These are phyloP conservation scores for Chloroceryle aenea DNA, from an alignment of 2,113 vertebrate genomes.

Conservation along the genomic window DNA sequence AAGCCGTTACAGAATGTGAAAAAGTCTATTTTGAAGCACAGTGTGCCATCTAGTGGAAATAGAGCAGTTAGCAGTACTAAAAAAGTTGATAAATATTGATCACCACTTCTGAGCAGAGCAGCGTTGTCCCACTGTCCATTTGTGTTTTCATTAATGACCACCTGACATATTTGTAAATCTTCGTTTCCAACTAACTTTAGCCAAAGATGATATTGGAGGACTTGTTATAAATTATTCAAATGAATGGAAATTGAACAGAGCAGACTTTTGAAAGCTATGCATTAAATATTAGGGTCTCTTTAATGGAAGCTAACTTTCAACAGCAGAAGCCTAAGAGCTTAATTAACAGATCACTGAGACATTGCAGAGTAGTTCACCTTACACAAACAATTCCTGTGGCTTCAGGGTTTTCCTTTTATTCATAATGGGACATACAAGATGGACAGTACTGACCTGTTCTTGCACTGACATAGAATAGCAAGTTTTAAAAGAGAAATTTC, in stretches of 20 bases:
- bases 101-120: background rate
- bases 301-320: background rate
- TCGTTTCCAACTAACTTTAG: background rate
- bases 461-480: background rate
- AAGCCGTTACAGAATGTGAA: background rate
- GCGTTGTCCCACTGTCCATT: background rate
- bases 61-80: background rate
- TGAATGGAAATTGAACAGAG: background rate
- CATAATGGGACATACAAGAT: background rate
- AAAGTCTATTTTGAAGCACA: slow-evolving; percentile 41
- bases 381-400: background rate
- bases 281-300: background rate
- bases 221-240: background rate
- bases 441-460: background rate
- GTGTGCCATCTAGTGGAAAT: slow-evolving; percentile 76
- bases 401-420: background rate
- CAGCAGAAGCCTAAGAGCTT: background rate
- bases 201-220: background rate
- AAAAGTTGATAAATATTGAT: background rate
- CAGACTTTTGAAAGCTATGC: background rate
- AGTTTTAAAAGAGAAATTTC: background rate
- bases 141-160: background rate
- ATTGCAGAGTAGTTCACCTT: background rate
- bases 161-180: background rate
- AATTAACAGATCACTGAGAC: background rate